phyloP scores from a whole-genome alignment of 53 echinoderm and acorn worm genomes.

The Holothuria scabra region DNA sequence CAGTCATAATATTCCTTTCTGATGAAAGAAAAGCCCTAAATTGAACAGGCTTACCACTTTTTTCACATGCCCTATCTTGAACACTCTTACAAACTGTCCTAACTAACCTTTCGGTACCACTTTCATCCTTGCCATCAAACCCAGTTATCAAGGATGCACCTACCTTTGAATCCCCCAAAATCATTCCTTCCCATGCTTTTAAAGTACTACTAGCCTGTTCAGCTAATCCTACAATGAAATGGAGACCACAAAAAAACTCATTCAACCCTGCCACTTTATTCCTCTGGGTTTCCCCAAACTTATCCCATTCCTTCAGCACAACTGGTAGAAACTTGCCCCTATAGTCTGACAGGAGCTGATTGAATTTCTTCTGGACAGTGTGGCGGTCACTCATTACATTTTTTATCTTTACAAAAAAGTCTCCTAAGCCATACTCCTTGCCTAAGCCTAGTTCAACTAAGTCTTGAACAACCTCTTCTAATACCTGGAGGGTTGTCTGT shows the following conservation, averaged over 20 bases:
- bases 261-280: slow-evolving; percentile 16
- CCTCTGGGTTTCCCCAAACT: too few species aligned
- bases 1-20: not conserved
- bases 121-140: not conserved
- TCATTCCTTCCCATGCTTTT: slow-evolving; percentile 57
- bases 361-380: slow-evolving; percentile 55
- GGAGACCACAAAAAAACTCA: slow-evolving; percentile 65
- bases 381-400: too few species aligned
- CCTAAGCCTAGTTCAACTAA: slow-evolving; percentile 3
- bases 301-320: slow-evolving; percentile 52
- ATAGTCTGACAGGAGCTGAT: too few species aligned
- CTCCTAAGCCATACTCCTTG: too few species aligned
- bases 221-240: slow-evolving; percentile 63
- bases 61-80: slow-evolving; percentile 57
- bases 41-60: slow-evolving; percentile 61
- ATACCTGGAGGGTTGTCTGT: too few species aligned
- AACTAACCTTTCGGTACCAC: too few species aligned
- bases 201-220: slow-evolving; percentile 42
- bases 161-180: slow-evolving; percentile 56
- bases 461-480: slow-evolving; percentile 36
- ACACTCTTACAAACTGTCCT: slow-evolving; percentile 60
- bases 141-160: slow-evolving; percentile 37
- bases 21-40: too few species aligned
- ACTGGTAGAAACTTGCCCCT: slow-evolving; percentile 48
- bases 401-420: slow-evolving; percentile 20